Base-by-base conservation (phyloP, 2,888 invertebrate genomes). In the Ennomos fuscantarius region DNA sequence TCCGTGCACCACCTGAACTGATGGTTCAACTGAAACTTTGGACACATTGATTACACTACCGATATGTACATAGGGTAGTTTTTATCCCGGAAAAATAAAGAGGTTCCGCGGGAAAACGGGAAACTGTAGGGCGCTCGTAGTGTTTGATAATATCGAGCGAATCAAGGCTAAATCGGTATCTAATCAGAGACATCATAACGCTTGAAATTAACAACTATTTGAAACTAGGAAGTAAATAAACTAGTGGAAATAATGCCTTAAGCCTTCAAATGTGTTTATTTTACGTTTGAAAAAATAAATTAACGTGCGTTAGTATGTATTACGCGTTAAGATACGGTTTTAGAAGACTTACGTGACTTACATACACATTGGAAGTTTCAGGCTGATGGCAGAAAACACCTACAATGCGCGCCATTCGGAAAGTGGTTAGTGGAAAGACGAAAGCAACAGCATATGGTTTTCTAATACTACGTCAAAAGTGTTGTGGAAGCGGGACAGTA, bases 161-260 rank as follows among this genome's bases (percentile, higher is more conserved):
- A 54, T 46, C 53, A 59, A 59, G 53, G 58, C 9, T 41, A 12
- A 8, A 9, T 11, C 24, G 5, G 15, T 49, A 53, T 59, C 53
- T 54, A 49, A 59, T 53, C 58, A n/a, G 33, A 46, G 44, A 45
- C 44, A 50, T 44, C 42, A 46, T 34, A 47, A 52, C 12, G 39
- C 42, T 42, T 42, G 42, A 57, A 52, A 47, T 56, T 45, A 56
- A 56, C 55, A 56, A 46, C 50, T 33, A 44, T 33, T 43, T 43
- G 34, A 39, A 47, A 51, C 52, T 13, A 57, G 57, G 57, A 57
- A 57, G 52, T 39, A 36, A 50, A 50, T 50, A 56, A 56, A 50
- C 42, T n/a, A 39, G 42, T 52, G 31, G 43, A 48, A 48, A 48
- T 48, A 56, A 56, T 37, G 50, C 12, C 9, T 34, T 40, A 39